phyloP scores from a whole-genome alignment of 2,888 invertebrate species.

The Esperia sulphurella region DNA sequence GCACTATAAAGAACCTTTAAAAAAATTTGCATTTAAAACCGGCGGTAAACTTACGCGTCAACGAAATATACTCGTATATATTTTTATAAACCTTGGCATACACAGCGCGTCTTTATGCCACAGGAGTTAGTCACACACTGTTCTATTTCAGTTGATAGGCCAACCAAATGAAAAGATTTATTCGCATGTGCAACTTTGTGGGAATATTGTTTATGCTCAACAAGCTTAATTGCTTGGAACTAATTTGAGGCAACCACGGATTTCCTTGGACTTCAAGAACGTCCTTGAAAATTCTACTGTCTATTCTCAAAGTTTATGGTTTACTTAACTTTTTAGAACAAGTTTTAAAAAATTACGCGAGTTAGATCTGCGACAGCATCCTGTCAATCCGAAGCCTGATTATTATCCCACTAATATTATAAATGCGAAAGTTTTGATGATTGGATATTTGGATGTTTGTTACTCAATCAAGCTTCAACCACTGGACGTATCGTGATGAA shows the following conservation, averaged over 20 bases:
- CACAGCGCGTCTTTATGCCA: slow-evolving; percentile 40
- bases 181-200: slow-evolving; percentile 39
- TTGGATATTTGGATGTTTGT: no score
- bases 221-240: slow-evolving; percentile 21
- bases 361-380: no score
- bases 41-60: slow-evolving; percentile 38
- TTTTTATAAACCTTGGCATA: slow-evolving; percentile 29
- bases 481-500: no score
- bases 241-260: slow-evolving; percentile 15
- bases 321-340: no score
- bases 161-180: slow-evolving; percentile 51
- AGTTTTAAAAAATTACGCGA: no score
- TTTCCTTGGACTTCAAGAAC: slow-evolving; percentile 3
- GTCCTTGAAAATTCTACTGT: background rate
- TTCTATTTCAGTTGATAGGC: slow-evolving; percentile 58
- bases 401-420: no score
- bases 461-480: no score
- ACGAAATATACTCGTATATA: slow-evolving; percentile 26
- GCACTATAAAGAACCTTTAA: slow-evolving; percentile 12
- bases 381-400: no score
- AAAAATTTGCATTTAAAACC: slow-evolving; percentile 15
- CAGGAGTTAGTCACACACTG: slow-evolving; percentile 55
- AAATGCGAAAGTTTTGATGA: no score
- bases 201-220: slow-evolving; percentile 28
- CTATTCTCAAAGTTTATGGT: no score